Percentiles rank a stretch among this genome's conserved stretches.
Evolutionary conservation across 2,113 vertebrate genomes (phyloP).

Genomic region (Physeter macrocephalus): DNA sequence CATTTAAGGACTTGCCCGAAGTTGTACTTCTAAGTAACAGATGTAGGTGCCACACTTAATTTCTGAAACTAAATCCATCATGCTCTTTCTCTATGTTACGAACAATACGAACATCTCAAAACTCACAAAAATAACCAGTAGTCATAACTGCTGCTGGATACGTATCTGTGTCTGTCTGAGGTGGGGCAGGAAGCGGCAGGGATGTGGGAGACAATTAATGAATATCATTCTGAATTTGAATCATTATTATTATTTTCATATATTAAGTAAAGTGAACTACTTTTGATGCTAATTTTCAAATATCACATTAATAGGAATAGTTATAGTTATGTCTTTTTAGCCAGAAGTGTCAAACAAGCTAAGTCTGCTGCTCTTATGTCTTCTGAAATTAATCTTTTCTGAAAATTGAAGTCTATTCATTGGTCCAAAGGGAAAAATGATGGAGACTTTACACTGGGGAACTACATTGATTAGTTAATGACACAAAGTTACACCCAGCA

Average conservation of each 20-base stretch:
- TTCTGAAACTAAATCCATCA: neutral
- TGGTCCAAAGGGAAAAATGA: neutral
- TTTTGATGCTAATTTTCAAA: constrained; percentile 9
- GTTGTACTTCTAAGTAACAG: neutral
- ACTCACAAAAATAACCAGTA: neutral
- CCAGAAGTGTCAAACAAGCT: neutral
- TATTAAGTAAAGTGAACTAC: neutral
- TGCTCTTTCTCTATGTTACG: neutral
- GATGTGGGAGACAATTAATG: neutral
- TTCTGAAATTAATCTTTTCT: constrained; percentile 38
- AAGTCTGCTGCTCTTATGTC: neutral
- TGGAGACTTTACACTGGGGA: neutral
- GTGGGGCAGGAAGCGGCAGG: neutral
- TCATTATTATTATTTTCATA: neutral
- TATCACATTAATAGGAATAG: neutral
- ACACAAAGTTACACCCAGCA: constrained; percentile 12
- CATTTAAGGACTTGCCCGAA: neutral
- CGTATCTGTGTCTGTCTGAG: neutral
- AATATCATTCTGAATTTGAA: neutral
- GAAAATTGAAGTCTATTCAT: neutral
- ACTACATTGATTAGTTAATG: constrained; percentile 7
- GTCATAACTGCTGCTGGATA: neutral
- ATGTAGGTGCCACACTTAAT: neutral
- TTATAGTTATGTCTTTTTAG: neutral
- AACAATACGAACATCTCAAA: neutral